phyloP scores from a whole-genome alignment of 2,888 invertebrate species.

The Melanchra persicariae region DNA sequence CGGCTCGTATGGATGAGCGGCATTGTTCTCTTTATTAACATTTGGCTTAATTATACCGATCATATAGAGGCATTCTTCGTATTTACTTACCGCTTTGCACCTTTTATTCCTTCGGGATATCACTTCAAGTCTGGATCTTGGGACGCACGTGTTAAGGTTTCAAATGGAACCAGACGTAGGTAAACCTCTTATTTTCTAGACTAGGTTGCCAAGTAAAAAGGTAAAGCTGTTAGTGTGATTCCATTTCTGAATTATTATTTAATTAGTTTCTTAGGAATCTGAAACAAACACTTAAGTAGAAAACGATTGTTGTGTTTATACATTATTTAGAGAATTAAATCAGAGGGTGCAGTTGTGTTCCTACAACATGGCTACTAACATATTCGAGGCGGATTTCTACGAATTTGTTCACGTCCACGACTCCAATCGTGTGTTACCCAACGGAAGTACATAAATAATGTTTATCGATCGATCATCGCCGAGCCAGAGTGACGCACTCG shows the following conservation, averaged over 20 bases:
- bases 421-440: conserved; percentile 78
- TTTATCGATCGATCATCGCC: conserved; percentile 90
- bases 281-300: conserved; percentile 24
- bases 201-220: conserved; percentile 32
- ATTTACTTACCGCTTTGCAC: conserved; percentile 61
- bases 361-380: conserved; percentile 50
- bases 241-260: conserved; percentile 38
- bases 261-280: conserved; percentile 42
- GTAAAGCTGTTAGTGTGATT: conserved; percentile 33
- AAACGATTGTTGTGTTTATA: conserved; percentile 49
- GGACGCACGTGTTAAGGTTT: conserved; percentile 30
- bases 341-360: conserved; percentile 51
- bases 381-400: conserved; percentile 74
- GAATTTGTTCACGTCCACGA: conserved; percentile 79
- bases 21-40: conserved; percentile 84
- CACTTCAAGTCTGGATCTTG: conserved; percentile 42
- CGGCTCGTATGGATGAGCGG: conserved; percentile 69
- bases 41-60: conserved; percentile 80
- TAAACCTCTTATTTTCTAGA: conserved; percentile 21
- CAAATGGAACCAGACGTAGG: conserved; percentile 4
- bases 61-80: conserved; percentile 71
- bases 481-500: conserved; percentile 84
- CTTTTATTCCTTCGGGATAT: conserved; percentile 55
- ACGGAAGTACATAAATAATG: conserved; percentile 90
- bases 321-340: conserved; percentile 51